Evolutionary conservation across 2,113 vertebrate genomes (phyloP), one percentile per base, ranked within the genome.

Genomic region (Rhinichthys klamathensis): DNA sequence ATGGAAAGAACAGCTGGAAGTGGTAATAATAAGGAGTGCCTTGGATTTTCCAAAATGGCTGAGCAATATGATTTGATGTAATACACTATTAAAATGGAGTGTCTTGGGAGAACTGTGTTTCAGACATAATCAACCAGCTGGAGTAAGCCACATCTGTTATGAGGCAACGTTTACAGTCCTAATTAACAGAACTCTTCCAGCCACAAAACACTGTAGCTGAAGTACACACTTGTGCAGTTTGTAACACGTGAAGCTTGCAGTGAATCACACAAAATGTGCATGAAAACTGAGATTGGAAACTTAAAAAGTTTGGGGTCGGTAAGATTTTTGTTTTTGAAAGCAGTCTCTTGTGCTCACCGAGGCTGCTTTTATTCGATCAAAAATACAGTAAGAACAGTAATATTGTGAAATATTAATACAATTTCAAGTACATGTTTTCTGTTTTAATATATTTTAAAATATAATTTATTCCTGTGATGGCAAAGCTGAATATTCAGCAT

Each of bases 1-100:
- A 88, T 87, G 88, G 89, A 88, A 89, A 89, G 86, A 85, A 81
- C 86, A 87, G 80, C 85, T 83, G 85, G 49, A 73, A 77, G 75
- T 81, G 65, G 83, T 82, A 76, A 88, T 46, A 49, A 81, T 69
- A 46, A 67, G 77, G 54, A 67, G 38, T 38, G 61, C 23, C 10
- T 85, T 41, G 84, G 75, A 51, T 85, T 88, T 89, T 89, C 89
- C 87, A 73, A 84, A 89, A 63, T 78, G 83, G 69, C 76, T 54
- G 44, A 83, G 80, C 61, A 88, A 84, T 83, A 84, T 61, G 86
- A 87, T 83, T 75, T 80, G 63, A 86, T 67, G 80, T 83, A 80
- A 69, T 82, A 84, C 79, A 84, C 63, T 84, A 63, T 27, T 82
- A 61, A 60, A 83, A 80, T 21, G 70, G 23, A 83, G 81, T 67